These are phyloP conservation scores for Psittacara wagleri DNA, from an alignment of 2,113 vertebrate genomes.

Conservation along the genomic window DNA sequence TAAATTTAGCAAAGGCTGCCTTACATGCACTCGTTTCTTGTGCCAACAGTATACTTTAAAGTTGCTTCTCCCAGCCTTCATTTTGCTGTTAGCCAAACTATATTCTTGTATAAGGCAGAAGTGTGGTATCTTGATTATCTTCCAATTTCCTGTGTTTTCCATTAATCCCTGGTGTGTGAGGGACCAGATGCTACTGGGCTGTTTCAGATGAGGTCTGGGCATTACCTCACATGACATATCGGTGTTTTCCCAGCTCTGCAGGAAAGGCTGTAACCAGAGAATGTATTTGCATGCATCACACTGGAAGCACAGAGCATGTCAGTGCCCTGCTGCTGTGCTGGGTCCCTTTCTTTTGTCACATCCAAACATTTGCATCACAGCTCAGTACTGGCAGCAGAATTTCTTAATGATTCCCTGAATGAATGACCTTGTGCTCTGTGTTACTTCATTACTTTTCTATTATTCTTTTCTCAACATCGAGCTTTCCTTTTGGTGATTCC, in stretches of 20 bases:
- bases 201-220: neutral
- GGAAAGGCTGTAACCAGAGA: neutral
- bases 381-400: neutral
- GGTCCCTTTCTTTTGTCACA: neutral
- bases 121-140: neutral
- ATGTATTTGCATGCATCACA: rapidly evolving
- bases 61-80: neutral
- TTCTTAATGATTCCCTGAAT: neutral
- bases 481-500: neutral
- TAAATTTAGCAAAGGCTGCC: neutral
- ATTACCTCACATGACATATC: neutral
- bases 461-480: neutral
- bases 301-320: neutral
- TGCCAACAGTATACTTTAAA: neutral
- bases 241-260: neutral
- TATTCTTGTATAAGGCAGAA: neutral
- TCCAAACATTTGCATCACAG: neutral
- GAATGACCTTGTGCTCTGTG: neutral
- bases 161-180: neutral
- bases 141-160: neutral
- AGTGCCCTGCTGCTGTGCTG: neutral
- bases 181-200: neutral
- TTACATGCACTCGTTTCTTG: neutral
- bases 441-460: neutral
- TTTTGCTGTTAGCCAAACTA: neutral